Evolutionary conservation across 1,140 invertebrate genomes (phyloP).

Genomic region (Drosophila arawakana): DNA sequence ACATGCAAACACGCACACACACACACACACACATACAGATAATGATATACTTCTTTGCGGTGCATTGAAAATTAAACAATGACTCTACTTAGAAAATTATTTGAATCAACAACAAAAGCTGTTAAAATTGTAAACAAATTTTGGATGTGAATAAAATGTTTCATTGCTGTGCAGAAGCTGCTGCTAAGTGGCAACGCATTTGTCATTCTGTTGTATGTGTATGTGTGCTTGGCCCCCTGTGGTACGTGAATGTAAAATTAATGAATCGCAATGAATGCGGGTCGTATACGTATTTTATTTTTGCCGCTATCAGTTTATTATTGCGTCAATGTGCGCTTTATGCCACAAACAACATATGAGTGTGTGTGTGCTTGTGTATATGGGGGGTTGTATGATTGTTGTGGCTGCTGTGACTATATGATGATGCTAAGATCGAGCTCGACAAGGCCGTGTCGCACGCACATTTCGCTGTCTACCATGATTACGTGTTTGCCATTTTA

Average conservation of each 20-base stretch:
- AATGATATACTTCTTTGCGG: slow-evolving; percentile 6
- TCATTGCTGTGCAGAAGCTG: background rate
- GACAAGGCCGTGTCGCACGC: slow-evolving; percentile 44
- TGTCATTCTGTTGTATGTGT: slow-evolving; percentile 15
- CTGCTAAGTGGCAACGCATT: slow-evolving; percentile 51
- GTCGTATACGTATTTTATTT: slow-evolving; percentile 37
- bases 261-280: slow-evolving; percentile 71
- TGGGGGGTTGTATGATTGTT: slow-evolving; percentile 24
- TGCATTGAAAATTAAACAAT: slow-evolving; percentile 21
- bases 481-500: slow-evolving; percentile 80
- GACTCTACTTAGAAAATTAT: slow-evolving; percentile 51
- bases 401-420: slow-evolving; percentile 21
- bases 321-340: slow-evolving; percentile 39
- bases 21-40: slow-evolving; percentile 2
- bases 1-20: slow-evolving; percentile 15
- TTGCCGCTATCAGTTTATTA: slow-evolving; percentile 38
- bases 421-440: slow-evolving; percentile 6
- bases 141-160: slow-evolving; percentile 7
- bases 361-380: background rate
- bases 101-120: slow-evolving; percentile 62
- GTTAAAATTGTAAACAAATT: slow-evolving; percentile 74
- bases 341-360: background rate
- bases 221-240: slow-evolving; percentile 27
- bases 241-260: slow-evolving; percentile 73
- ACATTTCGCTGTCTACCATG: slow-evolving; percentile 73